Conservation (phyloP, 2,888 invertebrate genomes). For the Watsonalla binaria region DNA sequence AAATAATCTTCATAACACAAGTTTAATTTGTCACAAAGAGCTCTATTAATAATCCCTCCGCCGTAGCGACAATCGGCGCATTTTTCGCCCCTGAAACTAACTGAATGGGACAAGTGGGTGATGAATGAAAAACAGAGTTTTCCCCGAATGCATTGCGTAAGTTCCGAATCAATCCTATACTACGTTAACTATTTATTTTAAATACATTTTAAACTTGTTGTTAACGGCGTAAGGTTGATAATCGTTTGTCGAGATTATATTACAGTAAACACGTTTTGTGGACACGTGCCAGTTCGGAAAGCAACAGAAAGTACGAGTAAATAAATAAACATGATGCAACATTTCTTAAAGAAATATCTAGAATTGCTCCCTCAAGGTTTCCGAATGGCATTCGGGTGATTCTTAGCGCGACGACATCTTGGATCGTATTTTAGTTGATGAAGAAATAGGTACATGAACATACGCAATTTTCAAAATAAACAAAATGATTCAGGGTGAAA, state of each 20-base stretch:
- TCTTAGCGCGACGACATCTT: neutral
- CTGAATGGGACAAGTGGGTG: conserved; percentile 29
- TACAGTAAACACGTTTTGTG: conserved; percentile 9
- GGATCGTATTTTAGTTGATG: neutral
- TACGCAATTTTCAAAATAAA: too few relatives aligned
- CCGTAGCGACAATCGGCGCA: neutral
- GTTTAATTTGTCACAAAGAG: too few relatives aligned
- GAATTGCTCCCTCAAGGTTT: conserved; percentile 17
- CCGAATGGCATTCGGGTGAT: conserved; percentile 6
- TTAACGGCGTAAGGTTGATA: conserved; percentile 5
- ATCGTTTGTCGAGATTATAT: conserved; percentile 19
- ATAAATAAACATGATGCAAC: conserved; percentile 54
- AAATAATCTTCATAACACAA: too few relatives aligned
- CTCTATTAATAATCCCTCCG: too few relatives aligned
- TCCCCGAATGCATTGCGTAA: conserved; percentile 35
- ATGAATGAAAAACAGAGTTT: conserved; percentile 37
- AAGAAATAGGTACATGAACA: too few relatives aligned
- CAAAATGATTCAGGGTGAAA: too few relatives aligned
- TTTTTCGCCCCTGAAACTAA: conserved; percentile 1
- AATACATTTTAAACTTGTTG: neutral
- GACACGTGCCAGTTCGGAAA: conserved; percentile 21
- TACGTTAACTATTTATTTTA: neutral
- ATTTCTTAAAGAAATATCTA: conserved; percentile 30
- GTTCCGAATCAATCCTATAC: conserved; percentile 12
- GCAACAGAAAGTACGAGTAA: conserved; percentile 21